Conservation (phyloP, 2,888 invertebrate species). For the Melolontha melolontha region DNA sequence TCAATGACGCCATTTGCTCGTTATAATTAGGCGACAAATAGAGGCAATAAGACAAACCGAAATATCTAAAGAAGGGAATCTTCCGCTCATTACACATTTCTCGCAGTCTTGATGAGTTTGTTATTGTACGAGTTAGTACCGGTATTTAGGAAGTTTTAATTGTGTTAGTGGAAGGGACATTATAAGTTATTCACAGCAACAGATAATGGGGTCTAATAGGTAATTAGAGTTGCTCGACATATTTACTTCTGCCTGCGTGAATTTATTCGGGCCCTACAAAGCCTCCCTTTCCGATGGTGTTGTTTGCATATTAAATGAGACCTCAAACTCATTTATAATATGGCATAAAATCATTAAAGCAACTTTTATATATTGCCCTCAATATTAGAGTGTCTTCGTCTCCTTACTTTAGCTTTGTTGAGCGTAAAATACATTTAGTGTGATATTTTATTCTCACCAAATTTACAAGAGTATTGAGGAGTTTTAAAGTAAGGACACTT, state of each 20-base stretch:
- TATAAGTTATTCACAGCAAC: slow-evolving; percentile 36
- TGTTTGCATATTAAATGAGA: slow-evolving; percentile 30
- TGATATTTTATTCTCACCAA: no score
- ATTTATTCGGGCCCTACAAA: slow-evolving; percentile 26
- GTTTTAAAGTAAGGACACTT: no score
- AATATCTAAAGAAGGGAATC: slow-evolving; percentile 35
- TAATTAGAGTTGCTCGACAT: slow-evolving; percentile 37
- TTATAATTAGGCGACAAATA: slow-evolving; percentile 30
- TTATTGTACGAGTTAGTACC: slow-evolving; percentile 33
- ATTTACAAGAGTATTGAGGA: no score
- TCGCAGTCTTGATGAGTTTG: slow-evolving; percentile 31
- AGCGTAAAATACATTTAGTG: no score
- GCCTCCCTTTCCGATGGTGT: slow-evolving; percentile 17
- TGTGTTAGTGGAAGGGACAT: slow-evolving; percentile 33
- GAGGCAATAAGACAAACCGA: slow-evolving; percentile 30
- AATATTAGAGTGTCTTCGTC: no score
- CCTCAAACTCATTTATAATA: slow-evolving; percentile 10
- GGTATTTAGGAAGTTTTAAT: slow-evolving; percentile 37
- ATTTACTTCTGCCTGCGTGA: slow-evolving; percentile 30
- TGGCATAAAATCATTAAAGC: background rate
- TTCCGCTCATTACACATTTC: slow-evolving; percentile 12
- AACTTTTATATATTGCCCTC: background rate
- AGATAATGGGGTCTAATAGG: slow-evolving; percentile 36
- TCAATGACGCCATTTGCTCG: no score
- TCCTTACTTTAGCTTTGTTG: no score